phyloP scores from a whole-genome alignment of 2,113 vertebrate genomes.

The Oxyura jamaicensis region DNA sequence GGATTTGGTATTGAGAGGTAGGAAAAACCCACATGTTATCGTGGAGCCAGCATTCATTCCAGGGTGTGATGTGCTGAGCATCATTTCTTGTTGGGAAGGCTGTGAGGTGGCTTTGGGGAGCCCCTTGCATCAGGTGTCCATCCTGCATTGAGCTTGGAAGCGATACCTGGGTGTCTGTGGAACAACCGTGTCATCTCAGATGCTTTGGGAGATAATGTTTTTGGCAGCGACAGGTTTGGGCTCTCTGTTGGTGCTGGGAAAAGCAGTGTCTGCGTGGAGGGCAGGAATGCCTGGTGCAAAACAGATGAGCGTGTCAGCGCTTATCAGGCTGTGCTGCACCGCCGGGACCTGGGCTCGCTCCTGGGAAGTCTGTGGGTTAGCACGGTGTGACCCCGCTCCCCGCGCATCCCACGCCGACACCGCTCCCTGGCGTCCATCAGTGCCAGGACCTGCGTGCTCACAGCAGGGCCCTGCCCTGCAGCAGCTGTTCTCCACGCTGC shows the following conservation, averaged over 20 bases:
- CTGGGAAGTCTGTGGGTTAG: neutral
- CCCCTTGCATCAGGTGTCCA: neutral
- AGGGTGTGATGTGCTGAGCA: neutral
- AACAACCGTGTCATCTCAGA: neutral
- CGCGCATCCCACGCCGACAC: rapidly evolving
- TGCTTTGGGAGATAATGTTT: neutral
- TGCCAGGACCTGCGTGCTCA: neutral
- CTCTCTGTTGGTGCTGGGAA: neutral
- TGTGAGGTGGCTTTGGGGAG: neutral
- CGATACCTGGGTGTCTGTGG: neutral
- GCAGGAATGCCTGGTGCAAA: neutral
- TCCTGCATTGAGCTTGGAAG: neutral
- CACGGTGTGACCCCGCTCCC: rapidly evolving
- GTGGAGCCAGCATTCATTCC: neutral
- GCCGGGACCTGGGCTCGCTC: neutral
- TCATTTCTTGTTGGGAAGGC: rapidly evolving
- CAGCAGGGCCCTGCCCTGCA: neutral
- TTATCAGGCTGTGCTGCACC: neutral
- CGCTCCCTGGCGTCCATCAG: rapidly evolving
- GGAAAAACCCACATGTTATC: neutral
- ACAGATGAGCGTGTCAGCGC: neutral
- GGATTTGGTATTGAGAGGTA: neutral
- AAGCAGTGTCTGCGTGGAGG: rapidly evolving
- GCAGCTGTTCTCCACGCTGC: slow-evolving; percentile 1
- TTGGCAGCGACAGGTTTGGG: rapidly evolving